Evolutionary conservation across 2,797 vertebrate genomes (phyloP).

Genomic region (Thripadectes ignobilis): DNA sequence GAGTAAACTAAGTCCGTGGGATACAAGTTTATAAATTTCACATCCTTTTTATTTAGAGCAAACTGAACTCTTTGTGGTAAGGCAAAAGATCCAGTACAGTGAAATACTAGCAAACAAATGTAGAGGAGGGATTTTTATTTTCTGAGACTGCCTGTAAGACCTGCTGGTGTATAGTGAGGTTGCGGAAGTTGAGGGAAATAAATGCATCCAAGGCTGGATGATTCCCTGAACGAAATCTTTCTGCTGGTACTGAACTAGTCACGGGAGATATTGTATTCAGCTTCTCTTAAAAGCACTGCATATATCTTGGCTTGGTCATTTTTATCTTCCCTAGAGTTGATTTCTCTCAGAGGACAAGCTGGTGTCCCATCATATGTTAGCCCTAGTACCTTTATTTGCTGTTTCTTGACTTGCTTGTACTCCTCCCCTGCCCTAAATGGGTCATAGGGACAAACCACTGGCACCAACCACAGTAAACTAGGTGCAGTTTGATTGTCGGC

Average conservation of each 20-base stretch:
- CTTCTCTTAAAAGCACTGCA: not conserved
- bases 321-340: not conserved
- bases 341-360: not conserved
- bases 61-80: not conserved
- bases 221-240: not conserved
- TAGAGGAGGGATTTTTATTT: not conserved
- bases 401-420: not conserved
- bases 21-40: constrained; percentile 11
- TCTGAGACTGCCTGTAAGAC: not conserved
- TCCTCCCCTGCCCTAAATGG: not conserved
- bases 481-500: not conserved
- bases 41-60: not conserved
- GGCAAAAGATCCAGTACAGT: not conserved
- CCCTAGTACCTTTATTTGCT: not conserved
- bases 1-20: not conserved
- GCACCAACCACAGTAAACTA: not conserved
- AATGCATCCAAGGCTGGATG: not conserved
- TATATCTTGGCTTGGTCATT: not conserved
- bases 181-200: not conserved
- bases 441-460: not conserved
- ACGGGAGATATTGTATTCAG: not conserved
- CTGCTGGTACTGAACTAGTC: not conserved
- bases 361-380: not conserved
- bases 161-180: not conserved
- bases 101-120: not conserved